phyloP scores from a whole-genome alignment of 2,797 vertebrate species.

The Anguilla megastoma region DNA sequence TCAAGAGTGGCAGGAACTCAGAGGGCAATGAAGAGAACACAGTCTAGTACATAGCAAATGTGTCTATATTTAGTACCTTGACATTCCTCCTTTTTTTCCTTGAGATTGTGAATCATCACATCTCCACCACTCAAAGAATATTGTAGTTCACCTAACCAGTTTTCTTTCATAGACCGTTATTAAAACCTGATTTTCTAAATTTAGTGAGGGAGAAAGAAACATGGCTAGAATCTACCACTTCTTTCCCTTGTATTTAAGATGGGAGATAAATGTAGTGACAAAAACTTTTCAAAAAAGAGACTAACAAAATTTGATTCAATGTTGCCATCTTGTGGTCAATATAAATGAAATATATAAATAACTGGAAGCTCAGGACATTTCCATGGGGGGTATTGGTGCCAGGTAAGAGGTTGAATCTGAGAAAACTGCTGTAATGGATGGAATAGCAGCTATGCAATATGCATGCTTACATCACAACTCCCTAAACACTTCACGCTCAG shows the following conservation, averaged over 20 bases:
- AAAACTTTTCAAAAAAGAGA: conserved; percentile 18
- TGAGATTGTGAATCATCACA: conserved; percentile 29
- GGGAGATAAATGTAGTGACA: not conserved
- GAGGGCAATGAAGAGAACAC: not conserved
- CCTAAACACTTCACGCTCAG: conserved; percentile 14
- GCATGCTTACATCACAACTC: not conserved
- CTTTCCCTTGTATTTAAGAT: conserved; percentile 24
- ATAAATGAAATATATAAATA: conserved; percentile 21
- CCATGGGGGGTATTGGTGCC: not conserved
- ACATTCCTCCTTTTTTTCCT: conserved; percentile 6
- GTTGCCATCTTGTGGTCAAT: conserved; percentile 58
- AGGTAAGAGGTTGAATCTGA: not conserved
- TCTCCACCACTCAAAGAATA: conserved; percentile 11
- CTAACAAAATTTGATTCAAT: conserved; percentile 49
- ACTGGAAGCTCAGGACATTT: not conserved
- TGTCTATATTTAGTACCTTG: conserved; percentile 9
- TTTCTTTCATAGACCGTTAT: conserved; percentile 19
- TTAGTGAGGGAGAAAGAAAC: conserved; percentile 2
- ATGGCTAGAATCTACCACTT: conserved; percentile 1
- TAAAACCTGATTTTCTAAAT: conserved; percentile 30
- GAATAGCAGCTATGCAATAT: not conserved
- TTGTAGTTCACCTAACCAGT: conserved; percentile 20
- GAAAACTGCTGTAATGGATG: not conserved
- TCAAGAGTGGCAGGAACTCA: not conserved
- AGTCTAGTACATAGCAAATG: not conserved